Percentiles rank a stretch among this genome's conserved stretches.
These are phyloP conservation scores for Nothobranchius kuhntae DNA, from an alignment of 2,113 vertebrate genomes.

Conservation along the genomic window DNA sequence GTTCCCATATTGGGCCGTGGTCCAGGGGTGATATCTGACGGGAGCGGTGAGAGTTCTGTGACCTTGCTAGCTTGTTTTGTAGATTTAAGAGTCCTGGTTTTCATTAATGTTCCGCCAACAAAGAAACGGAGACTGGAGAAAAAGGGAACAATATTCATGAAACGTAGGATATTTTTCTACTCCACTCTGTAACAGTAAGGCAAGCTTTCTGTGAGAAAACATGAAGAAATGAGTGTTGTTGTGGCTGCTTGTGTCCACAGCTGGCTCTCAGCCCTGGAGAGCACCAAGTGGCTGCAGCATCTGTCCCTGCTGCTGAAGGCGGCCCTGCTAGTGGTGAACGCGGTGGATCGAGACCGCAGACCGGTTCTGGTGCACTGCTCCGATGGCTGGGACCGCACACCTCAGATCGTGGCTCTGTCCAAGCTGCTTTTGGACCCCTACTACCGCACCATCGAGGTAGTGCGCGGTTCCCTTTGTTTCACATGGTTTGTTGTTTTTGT, in stretches of 20 bases:
- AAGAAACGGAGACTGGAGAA: no score
- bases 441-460: constrained; percentile 94
- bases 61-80: no score
- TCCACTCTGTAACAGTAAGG: no score
- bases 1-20: no score
- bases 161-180: no score
- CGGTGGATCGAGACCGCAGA: constrained; percentile 90
- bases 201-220: no score
- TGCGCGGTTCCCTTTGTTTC: background rate
- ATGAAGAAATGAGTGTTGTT: no score
- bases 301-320: constrained; percentile 94
- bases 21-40: no score
- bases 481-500: background rate
- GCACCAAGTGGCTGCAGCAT: constrained; percentile 98
- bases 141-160: no score
- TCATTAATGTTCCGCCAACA: no score
- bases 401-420: constrained; percentile 94
- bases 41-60: no score
- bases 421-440: constrained; percentile 95
- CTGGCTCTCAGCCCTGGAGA: constrained; percentile 96
- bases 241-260: constrained; percentile 63
- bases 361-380: constrained; percentile 97
- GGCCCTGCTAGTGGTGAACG: constrained; percentile 88
- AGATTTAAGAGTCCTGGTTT: no score
- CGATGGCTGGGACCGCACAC: constrained; percentile 96